Percentiles rank a stretch among this genome's conserved stretches.
These are phyloP conservation scores for Agonopterix heracliana DNA, from an alignment of 2,888 invertebrate genomes.

Conservation along the genomic window DNA sequence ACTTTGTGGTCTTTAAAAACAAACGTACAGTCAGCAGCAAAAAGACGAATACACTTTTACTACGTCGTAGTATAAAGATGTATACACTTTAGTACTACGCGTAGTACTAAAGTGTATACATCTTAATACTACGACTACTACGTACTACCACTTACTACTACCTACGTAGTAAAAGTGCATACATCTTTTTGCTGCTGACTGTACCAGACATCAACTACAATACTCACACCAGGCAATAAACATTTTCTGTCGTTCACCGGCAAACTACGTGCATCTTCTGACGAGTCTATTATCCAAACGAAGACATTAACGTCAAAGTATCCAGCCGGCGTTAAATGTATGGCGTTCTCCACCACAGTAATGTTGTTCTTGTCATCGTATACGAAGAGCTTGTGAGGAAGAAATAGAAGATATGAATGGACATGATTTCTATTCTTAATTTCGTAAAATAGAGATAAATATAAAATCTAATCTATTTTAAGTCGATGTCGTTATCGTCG, in stretches of 20 bases:
- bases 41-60: no score
- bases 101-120: no score
- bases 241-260: conserved; percentile 40
- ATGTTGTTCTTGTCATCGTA: conserved; percentile 24
- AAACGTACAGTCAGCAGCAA: no score
- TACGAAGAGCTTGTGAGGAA: conserved; percentile 26
- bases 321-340: conserved; percentile 21
- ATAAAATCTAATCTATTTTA: neutral
- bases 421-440: neutral
- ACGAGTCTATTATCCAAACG: conserved; percentile 54
- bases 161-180: no score
- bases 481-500: neutral
- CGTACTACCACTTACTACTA: no score
- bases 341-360: conserved; percentile 24
- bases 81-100: no score
- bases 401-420: neutral
- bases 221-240: conserved; percentile 27
- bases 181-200: no score
- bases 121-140: no score
- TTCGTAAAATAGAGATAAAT: neutral
- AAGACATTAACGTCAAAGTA: conserved; percentile 45
- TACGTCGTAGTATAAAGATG: no score
- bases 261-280: conserved; percentile 41
- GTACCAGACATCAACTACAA: no score
- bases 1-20: no score